These are phyloP conservation scores for Camponotus pennsylvanicus DNA, from an alignment of 1,140 invertebrate species.

Conservation along the genomic window DNA sequence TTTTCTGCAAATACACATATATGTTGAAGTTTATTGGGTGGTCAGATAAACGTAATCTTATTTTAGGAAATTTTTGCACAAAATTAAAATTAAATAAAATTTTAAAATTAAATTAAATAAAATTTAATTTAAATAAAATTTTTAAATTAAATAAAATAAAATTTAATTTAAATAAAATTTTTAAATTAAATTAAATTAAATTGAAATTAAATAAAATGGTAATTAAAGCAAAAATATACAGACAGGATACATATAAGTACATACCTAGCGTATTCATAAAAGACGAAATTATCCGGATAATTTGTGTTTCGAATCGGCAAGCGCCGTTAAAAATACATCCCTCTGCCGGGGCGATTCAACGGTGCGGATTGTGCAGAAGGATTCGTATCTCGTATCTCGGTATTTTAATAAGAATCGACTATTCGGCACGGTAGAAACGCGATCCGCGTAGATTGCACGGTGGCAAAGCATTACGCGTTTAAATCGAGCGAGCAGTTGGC, in stretches of 20 bases:
- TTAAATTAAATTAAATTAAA: too few relatives aligned
- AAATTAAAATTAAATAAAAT: too few relatives aligned
- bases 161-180: too few relatives aligned
- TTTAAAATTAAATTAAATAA: too few relatives aligned
- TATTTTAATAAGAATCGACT: slow-evolving; percentile 64
- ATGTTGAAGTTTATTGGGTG: background rate
- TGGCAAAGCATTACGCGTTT: slow-evolving; percentile 49
- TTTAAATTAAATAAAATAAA: too few relatives aligned
- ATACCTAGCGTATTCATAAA: background rate
- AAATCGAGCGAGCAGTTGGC: slow-evolving; percentile 48
- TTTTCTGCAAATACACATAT: too few relatives aligned
- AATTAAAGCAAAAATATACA: background rate
- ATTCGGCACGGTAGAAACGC: slow-evolving; percentile 49
- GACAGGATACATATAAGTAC: background rate
- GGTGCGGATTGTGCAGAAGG: slow-evolving; percentile 7
- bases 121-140: too few relatives aligned
- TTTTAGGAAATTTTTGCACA: background rate
- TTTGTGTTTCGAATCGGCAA: background rate
- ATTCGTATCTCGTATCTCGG: slow-evolving; percentile 43
- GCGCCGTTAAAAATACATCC: background rate
- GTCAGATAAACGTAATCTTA: background rate
- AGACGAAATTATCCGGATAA: background rate
- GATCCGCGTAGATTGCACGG: slow-evolving; percentile 52
- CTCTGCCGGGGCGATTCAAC: background rate
- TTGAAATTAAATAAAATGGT: too few relatives aligned